phyloP scores from a whole-genome alignment of 2,888 invertebrate species.

The Leucophenga montana region DNA sequence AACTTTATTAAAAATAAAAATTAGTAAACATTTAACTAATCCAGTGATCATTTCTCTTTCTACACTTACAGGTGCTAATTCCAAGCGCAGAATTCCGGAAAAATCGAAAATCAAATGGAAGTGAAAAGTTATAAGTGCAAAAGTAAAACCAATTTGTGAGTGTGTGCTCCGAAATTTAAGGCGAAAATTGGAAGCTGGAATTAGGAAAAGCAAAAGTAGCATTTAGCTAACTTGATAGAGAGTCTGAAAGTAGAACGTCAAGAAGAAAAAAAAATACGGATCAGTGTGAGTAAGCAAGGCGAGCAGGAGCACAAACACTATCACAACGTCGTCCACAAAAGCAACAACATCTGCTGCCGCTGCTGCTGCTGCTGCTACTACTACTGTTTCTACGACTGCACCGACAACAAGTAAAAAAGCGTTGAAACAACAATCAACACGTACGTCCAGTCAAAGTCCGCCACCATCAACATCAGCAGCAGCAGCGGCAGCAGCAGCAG shows the following conservation, averaged over 20 bases:
- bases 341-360: slow-evolving; percentile 63
- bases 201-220: not conserved
- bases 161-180: slow-evolving; percentile 1
- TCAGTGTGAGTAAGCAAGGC: not conserved
- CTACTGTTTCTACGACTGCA: not conserved
- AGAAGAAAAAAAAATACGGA: slow-evolving; percentile 27
- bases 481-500: slow-evolving; percentile 33
- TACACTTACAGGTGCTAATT: slow-evolving; percentile 41
- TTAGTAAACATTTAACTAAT: slow-evolving; percentile 23
- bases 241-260: not conserved
- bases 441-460: slow-evolving; percentile 52
- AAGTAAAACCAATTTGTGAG: slow-evolving; percentile 32
- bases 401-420: slow-evolving; percentile 15
- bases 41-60: not conserved
- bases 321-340: slow-evolving; percentile 63
- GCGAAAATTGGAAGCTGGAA: not conserved
- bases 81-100: slow-evolving; percentile 4
- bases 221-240: not conserved
- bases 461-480: slow-evolving; percentile 41
- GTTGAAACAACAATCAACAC: slow-evolving; percentile 32
- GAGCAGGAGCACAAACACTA: slow-evolving; percentile 43
- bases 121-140: slow-evolving; percentile 34
- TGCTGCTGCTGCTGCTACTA: slow-evolving; percentile 59
- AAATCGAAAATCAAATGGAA: slow-evolving; percentile 39
- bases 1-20: slow-evolving; percentile 1